A percentile compares a stretch with the other conserved stretches of the same genome.
Evolutionary conservation across 2,113 vertebrate species (phyloP).

Genomic region (Calidris pygmaea): DNA sequence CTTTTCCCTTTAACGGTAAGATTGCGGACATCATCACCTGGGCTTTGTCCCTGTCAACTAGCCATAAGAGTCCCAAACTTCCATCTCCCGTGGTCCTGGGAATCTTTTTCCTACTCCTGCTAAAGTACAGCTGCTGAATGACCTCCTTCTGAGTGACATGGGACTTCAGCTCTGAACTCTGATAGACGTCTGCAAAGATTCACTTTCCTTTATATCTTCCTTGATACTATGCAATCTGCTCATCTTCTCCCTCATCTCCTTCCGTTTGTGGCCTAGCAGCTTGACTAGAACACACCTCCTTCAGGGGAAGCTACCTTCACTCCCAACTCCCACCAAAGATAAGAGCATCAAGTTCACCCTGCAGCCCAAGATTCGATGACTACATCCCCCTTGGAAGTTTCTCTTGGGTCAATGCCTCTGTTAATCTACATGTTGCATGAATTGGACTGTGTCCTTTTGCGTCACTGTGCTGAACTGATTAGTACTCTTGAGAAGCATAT

Average conservation of each 20-base stretch:
- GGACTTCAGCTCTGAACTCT: neutral
- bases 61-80: fast-evolving
- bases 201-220: neutral
- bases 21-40: neutral
- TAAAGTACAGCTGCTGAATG: neutral
- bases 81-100: neutral
- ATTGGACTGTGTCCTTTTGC: neutral
- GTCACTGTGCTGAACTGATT: neutral
- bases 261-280: neutral
- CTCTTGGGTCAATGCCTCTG: neutral
- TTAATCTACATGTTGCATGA: neutral
- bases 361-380: neutral
- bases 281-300: neutral
- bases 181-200: neutral
- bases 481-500: neutral
- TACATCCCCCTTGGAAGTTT: neutral
- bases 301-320: neutral
- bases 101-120: neutral
- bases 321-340: neutral
- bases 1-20: neutral
- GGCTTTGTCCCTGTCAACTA: neutral
- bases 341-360: neutral
- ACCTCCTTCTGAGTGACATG: neutral
- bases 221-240: neutral
- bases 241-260: neutral